Evolutionary conservation across 2,888 invertebrate genomes (phyloP).

Genomic region (Meganola albula): DNA sequence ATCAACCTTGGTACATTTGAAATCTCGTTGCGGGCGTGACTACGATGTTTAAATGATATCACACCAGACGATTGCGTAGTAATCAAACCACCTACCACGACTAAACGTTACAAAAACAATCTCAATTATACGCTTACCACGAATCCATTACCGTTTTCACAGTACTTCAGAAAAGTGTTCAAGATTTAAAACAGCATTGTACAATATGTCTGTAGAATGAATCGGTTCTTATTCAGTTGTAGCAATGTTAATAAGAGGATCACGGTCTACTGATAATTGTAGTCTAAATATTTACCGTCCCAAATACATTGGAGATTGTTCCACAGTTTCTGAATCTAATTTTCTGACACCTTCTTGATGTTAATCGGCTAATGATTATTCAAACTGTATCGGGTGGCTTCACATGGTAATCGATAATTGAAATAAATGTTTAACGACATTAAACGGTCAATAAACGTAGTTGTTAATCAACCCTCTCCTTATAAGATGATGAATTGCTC

Average conservation of each 20-base stretch:
- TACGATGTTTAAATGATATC: slow-evolving; percentile 65
- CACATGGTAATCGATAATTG: too few species aligned
- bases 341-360: slow-evolving; percentile 28
- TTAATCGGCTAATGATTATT: slow-evolving; percentile 18
- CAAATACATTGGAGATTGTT: slow-evolving; percentile 48
- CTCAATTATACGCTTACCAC: too few species aligned
- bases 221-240: slow-evolving; percentile 24
- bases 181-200: slow-evolving; percentile 32
- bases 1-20: slow-evolving; percentile 50
- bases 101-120: slow-evolving; percentile 21
- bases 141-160: slow-evolving; percentile 34
- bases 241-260: slow-evolving; percentile 47
- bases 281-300: slow-evolving; percentile 69
- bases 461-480: too few species aligned
- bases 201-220: slow-evolving; percentile 6
- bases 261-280: slow-evolving; percentile 64
- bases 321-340: slow-evolving; percentile 40
- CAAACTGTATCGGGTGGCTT: too few species aligned
- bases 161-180: background rate
- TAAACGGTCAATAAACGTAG: too few species aligned
- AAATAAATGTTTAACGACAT: too few species aligned
- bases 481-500: too few species aligned
- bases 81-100: slow-evolving; percentile 50
- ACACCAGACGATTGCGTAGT: slow-evolving; percentile 63
- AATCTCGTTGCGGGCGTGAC: slow-evolving; percentile 53